A percentile compares a stretch with the other conserved stretches of the same genome.
Conservation (phyloP, 2,113 vertebrate genomes). For the Cinclus mexicanus region DNA sequence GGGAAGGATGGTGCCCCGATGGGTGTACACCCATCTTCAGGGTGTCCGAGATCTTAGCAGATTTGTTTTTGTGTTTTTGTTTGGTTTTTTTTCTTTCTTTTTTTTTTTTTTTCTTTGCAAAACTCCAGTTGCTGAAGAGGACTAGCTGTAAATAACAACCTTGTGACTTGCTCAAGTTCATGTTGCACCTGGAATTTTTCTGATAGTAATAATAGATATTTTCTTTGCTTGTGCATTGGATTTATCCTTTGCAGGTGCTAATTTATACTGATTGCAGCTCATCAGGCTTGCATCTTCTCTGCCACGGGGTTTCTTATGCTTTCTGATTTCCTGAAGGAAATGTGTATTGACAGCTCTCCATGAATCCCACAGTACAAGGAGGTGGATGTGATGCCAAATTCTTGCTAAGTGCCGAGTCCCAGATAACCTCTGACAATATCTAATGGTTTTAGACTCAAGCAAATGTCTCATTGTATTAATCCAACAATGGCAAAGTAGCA, state of each 20-base stretch:
- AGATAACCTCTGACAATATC: not conserved
- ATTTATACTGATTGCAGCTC: conserved; percentile 52
- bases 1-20: not conserved
- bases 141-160: not conserved
- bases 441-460: not conserved
- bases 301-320: not conserved
- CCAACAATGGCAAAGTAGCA: not conserved
- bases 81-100: not conserved
- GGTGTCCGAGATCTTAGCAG: not conserved
- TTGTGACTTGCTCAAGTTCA: not conserved
- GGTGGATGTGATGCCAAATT: not conserved
- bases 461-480: conserved; percentile 6
- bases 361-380: not conserved
- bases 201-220: not conserved
- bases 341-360: not conserved
- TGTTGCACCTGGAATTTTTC: conserved; percentile 16
- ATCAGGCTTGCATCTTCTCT: conserved; percentile 2
- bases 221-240: not conserved
- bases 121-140: not conserved
- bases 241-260: conserved; percentile 17
- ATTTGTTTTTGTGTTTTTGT: not conserved
- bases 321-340: conserved; percentile 24
- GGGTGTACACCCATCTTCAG: not conserved
- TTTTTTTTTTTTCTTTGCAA: not conserved
- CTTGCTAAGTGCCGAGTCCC: not conserved